A percentile compares a stretch with the other conserved stretches of the same genome.
Evolutionary conservation across 1,140 invertebrate species (phyloP).

Genomic region (Drosophila eugracilis): DNA sequence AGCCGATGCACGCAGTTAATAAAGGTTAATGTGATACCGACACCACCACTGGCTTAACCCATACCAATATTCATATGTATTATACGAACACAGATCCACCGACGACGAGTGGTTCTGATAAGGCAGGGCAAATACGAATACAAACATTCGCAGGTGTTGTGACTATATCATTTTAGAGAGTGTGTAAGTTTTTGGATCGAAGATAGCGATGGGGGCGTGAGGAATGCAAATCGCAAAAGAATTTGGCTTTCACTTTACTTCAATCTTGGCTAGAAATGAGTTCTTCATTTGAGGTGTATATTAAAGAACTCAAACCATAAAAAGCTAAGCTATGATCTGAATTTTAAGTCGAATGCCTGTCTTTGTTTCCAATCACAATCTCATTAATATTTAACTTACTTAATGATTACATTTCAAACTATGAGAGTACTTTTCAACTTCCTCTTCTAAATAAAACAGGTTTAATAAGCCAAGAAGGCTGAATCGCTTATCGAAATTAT

Average conservation of each 20-base stretch:
- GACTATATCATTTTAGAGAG: conserved; percentile 17
- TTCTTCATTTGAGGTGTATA: conserved; percentile 8
- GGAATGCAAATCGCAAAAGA: conserved; percentile 21
- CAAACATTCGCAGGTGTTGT: conserved; percentile 37
- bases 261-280: conserved; percentile 6
- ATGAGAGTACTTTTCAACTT: neutral
- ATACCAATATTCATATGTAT: conserved; percentile 9
- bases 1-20: conserved; percentile 47
- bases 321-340: neutral
- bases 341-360: too few relatives aligned
- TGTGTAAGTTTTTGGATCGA: conserved; percentile 5
- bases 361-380: too few relatives aligned
- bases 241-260: conserved; percentile 38
- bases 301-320: neutral
- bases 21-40: conserved; percentile 63
- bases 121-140: conserved; percentile 46
- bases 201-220: conserved; percentile 48
- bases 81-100: conserved; percentile 12
- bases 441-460: neutral
- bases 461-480: neutral
- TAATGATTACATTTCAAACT: too few relatives aligned
- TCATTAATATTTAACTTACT: too few relatives aligned
- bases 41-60: conserved; percentile 2
- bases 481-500: neutral
- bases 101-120: conserved; percentile 56